Base-by-base conservation (phyloP, 2,113 vertebrate genomes). In the Ailuropoda melanoleuca region DNA sequence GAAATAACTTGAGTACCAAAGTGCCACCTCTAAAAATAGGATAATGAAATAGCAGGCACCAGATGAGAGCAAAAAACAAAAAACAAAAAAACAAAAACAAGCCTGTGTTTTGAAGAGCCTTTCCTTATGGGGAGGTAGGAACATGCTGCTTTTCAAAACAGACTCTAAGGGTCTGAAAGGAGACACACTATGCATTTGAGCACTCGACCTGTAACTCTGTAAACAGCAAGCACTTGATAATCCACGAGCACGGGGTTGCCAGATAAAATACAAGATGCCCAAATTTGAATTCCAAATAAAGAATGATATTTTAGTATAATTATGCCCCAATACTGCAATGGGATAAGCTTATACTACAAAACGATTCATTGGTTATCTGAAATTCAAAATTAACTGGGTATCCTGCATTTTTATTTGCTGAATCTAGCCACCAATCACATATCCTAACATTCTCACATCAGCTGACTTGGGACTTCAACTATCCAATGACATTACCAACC, bases 1-100 rank as follows among this genome's bases (percentile, higher is more conserved):
- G 48, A 94, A 88, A 94, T 58, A 92, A 88, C 77, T 93, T 95
- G 24, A 93, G 15, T 90, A 62, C 43, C n/a, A 55, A 95, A 70
- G 43, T 37, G 23, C 15, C 23, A 50, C 81, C 88, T 94, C 39
- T 90, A 95, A 90, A 90, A 81, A 81, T 14, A 82, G 39, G 93
- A 50, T 72, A 96, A 92, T 95, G 50, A 93, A 82, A 88, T 3
- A 95, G 68, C 18, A 85, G 75, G 31, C 17, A 84, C 23, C 21
- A 43, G 11, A 88, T 82, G 66, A 88, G n/a, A 64, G 53, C 2
- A 82, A 56, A 87, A 86, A 92, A 58, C 4, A 46, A 64, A 56
- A 1, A 31, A 34, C 7, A 10, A 24, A 55, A 64, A 24, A 15
- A 6, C 15, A 60, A 55, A 48, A 56, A 50, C 26, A 50, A 29